Percentiles rank a stretch among this genome's conserved stretches.
Conservation (phyloP, 2,797 vertebrate genomes). For the Macropodus opercularis region DNA sequence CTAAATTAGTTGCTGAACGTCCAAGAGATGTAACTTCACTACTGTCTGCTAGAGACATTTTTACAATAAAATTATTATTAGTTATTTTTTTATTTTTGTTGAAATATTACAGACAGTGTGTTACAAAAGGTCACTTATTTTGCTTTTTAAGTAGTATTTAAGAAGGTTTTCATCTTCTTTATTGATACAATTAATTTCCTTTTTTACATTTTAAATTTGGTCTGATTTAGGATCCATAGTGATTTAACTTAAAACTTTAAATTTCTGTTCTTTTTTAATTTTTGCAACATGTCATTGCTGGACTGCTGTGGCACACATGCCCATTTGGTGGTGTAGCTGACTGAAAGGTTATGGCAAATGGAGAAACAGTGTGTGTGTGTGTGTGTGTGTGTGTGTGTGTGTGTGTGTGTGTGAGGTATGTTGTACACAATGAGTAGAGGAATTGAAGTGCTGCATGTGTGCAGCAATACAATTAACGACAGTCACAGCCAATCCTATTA, state of each 20-base stretch:
- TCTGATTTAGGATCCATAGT: too few species aligned
- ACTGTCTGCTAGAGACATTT: constrained; percentile 15
- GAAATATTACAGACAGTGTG: too few species aligned
- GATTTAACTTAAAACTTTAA: too few species aligned
- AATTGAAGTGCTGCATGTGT: constrained; percentile 70
- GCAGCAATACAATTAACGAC: constrained; percentile 79
- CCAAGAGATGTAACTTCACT: constrained; percentile 10
- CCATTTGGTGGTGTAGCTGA: constrained; percentile 26
- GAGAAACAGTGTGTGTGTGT: constrained; percentile 7
- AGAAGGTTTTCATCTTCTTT: too few species aligned
- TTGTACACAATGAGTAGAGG: constrained; percentile 55
- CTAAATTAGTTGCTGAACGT: constrained; percentile 32
- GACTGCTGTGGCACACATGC: neutral
- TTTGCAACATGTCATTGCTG: neutral
- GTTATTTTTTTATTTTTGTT: neutral
- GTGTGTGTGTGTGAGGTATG: constrained; percentile 15
- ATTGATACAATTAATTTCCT: too few species aligned
- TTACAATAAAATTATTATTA: constrained; percentile 8
- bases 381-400: constrained; percentile 5
- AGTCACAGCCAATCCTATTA: constrained; percentile 80
- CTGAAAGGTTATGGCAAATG: constrained; percentile 36
- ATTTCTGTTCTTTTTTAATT: too few species aligned
- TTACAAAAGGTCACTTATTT: too few species aligned
- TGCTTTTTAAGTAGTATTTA: too few species aligned
- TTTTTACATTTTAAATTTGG: too few species aligned